Conservation (phyloP, 23 tunicate genomes). For the Corella eumyota region DNA sequence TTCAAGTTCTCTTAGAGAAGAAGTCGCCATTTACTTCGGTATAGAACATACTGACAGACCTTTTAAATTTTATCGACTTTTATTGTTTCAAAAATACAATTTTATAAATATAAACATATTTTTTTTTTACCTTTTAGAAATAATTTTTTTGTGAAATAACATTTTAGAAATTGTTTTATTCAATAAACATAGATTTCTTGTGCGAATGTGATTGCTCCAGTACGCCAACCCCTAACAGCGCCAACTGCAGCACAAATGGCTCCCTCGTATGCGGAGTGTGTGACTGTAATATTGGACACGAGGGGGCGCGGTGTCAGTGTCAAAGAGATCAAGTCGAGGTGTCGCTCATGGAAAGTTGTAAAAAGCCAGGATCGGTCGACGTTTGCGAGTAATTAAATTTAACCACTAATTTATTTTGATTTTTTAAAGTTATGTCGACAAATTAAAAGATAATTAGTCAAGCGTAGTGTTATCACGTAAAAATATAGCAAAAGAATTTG, state of each 20-base stretch:
- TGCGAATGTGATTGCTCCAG: constrained; percentile 50
- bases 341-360: constrained; percentile 39
- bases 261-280: constrained; percentile 64
- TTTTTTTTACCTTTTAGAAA: too few relatives aligned
- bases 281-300: constrained; percentile 42
- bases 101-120: not conserved
- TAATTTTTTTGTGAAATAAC: too few relatives aligned
- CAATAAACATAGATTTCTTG: constrained; percentile 46
- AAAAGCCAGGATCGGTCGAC: constrained; percentile 22
- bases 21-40: constrained; percentile 50
- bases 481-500: too few relatives aligned
- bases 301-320: constrained; percentile 72
- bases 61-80: not conserved
- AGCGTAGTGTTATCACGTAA: too few relatives aligned
- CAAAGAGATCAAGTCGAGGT: constrained; percentile 16
- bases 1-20: constrained; percentile 67
- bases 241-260: constrained; percentile 39
- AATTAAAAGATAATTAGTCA: too few relatives aligned
- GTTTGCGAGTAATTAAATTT: constrained; percentile 61
- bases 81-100: not conserved
- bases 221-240: constrained; percentile 4
- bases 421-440: too few relatives aligned
- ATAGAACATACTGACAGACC: not conserved
- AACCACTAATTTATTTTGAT: too few relatives aligned
- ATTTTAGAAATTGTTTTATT: too few relatives aligned